A percentile compares a stretch with the other conserved stretches of the same genome.
phyloP scores from a whole-genome alignment of 2,888 invertebrate genomes.

The Thelaira solivaga region DNA sequence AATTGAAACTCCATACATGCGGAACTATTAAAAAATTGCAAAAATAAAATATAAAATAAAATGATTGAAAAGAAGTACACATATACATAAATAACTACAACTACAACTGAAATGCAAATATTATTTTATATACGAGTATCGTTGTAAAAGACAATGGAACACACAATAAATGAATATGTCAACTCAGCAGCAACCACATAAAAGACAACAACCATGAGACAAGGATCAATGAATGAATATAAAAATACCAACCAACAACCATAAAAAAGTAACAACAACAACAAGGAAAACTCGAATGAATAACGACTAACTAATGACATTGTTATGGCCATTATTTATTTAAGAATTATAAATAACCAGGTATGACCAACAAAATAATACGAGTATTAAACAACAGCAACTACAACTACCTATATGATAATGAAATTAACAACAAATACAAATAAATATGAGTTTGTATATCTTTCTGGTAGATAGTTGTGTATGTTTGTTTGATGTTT shows the following conservation, averaged over 20 bases:
- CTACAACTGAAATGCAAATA: constrained; percentile 25
- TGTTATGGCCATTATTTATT: constrained; percentile 52
- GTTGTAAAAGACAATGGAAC: not conserved
- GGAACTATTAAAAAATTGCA: constrained; percentile 13
- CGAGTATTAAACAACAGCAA: not conserved
- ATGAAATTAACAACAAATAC: too few species aligned
- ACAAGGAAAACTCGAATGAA: constrained; percentile 18
- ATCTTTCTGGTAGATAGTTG: constrained; percentile 22
- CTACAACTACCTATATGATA: too few species aligned
- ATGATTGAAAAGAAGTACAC: not conserved
- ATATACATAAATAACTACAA: too few species aligned
- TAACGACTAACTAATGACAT: constrained; percentile 47
- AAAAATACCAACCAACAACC: not conserved
- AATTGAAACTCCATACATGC: not conserved
- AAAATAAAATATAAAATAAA: not conserved
- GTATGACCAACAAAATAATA: not conserved
- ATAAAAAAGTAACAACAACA: not conserved
- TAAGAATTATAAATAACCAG: constrained; percentile 37
- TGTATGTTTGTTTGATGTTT: constrained; percentile 17
- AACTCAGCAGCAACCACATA: not conserved
- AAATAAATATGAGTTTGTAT: too few species aligned
- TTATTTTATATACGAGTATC: constrained; percentile 9
- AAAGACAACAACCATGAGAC: not conserved
- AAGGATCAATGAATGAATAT: constrained; percentile 8
- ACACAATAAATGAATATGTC: constrained; percentile 17